Percentiles rank a stretch among this genome's conserved stretches.
Conservation (phyloP, 2,888 invertebrate species). For the Archips crataeganus region DNA sequence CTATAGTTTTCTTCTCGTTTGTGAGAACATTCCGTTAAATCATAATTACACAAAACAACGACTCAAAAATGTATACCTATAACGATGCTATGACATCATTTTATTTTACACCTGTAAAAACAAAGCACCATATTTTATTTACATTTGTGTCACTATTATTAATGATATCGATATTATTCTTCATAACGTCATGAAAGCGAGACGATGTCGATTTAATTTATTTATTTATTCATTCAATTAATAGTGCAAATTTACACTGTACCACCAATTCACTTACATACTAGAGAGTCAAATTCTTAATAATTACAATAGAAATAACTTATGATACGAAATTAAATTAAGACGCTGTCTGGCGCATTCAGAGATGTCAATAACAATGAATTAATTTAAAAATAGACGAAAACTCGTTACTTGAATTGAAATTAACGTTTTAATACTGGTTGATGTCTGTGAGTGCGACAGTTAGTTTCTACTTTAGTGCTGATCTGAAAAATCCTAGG, state of each 20-base stretch:
- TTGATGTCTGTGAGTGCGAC: background rate
- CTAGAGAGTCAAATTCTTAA: too few relatives aligned
- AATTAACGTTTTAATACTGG: too few relatives aligned
- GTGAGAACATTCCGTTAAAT: background rate
- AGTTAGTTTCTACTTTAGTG: background rate
- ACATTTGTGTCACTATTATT: background rate
- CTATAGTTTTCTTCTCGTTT: too few relatives aligned
- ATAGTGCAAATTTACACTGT: too few relatives aligned
- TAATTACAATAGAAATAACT: too few relatives aligned
- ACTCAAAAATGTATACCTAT: background rate
- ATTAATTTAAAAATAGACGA: too few relatives aligned
- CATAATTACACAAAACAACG: background rate
- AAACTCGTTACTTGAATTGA: too few relatives aligned
- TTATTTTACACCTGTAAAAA: slow-evolving; percentile 24
- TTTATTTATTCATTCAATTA: too few relatives aligned
- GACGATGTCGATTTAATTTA: background rate
- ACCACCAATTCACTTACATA: too few relatives aligned
- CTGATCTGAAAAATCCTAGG: background rate
- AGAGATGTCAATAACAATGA: background rate
- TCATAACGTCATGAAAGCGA: background rate
- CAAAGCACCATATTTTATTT: slow-evolving; percentile 31
- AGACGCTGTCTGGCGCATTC: background rate
- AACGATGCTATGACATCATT: background rate
- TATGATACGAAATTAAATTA: too few relatives aligned
- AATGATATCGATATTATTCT: background rate